Base-by-base conservation (phyloP, 2,888 invertebrate genomes). In the Venusia cambrica region DNA sequence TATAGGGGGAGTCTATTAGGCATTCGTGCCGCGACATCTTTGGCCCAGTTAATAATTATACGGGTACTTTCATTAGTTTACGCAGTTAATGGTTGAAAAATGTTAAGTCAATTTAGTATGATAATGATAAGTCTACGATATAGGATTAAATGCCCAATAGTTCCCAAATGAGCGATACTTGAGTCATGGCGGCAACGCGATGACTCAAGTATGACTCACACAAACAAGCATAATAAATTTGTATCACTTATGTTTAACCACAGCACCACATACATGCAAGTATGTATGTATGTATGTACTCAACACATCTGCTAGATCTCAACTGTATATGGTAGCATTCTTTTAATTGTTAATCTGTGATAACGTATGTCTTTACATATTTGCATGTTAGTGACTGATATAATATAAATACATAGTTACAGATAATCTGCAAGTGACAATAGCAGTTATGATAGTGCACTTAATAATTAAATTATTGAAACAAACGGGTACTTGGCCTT, bases 101-200 rank as follows among this genome's bases (percentile, higher is more conserved):
- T 84, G 84, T 85, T 85, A 85, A 83, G 79, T 75, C 79, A 78
- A 84, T 84, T 85, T 85, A 85, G 87, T 85, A 81, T 87, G 84
- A 83, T 80, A 83, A 84, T 84, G 85, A 79, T 78, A 80, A 72
- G 54, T 81, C 84, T 85, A 85, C 83, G 77, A 73, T 78, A 87
- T 73, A 85, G 81, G 79, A 87, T 87, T 87, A 87, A 85, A 88
- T 87, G 88, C 88, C 88, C 88, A 87, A 88, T 85, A 87, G 87
- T 85, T 81, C 87, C 87, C 87, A 83, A 51, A 60, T 52, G 75
- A 72, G 72, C 77, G 70, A 70, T 69, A 72, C 65, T 73, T 68
- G 85, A 77, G 30, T 62, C 75, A 71, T 52, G 28, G 22, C 28
- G 19, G 38, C 28, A 26, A 6, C 39, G 42, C 39, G 38, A 57